Percentiles rank a stretch among this genome's conserved stretches.
These are phyloP conservation scores for Autographa gamma DNA, from an alignment of 2,888 invertebrate species.

Conservation along the genomic window DNA sequence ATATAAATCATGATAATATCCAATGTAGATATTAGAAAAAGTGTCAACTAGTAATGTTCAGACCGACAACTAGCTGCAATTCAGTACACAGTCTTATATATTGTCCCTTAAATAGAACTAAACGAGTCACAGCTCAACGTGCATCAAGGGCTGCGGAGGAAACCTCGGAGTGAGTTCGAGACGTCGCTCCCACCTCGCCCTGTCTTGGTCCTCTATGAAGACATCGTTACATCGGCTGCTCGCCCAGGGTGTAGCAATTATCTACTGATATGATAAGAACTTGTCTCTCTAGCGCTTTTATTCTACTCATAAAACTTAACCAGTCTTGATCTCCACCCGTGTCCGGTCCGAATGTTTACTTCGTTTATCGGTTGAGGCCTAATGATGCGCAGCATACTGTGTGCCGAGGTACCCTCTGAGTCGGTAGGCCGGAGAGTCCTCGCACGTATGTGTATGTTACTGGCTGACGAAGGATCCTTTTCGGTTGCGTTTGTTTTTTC, in stretches of 20 bases:
- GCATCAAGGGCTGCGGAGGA: conserved; percentile 49
- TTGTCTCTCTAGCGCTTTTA: conserved; percentile 73
- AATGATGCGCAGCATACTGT: conserved; percentile 74
- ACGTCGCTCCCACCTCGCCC: conserved; percentile 59
- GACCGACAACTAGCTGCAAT: conserved; percentile 65
- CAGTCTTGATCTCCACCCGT: conserved; percentile 82
- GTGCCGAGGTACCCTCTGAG: conserved; percentile 93
- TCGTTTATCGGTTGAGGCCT: conserved; percentile 81
- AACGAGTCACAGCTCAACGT: conserved; percentile 75
- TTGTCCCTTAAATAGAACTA: conserved; percentile 72
- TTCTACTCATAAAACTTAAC: conserved; percentile 78
- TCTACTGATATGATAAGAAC: conserved; percentile 85
- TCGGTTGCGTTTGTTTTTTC: conserved; percentile 91
- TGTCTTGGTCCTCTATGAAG: conserved; percentile 80
- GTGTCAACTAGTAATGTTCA: conserved; percentile 62
- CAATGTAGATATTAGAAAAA: conserved; percentile 55
- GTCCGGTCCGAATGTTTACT: conserved; percentile 56
- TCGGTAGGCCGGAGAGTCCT: conserved; percentile 94
- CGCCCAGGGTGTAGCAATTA: conserved; percentile 68
- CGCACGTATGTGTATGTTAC: conserved; percentile 94
- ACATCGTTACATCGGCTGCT: conserved; percentile 68
- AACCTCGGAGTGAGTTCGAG: conserved; percentile 35
- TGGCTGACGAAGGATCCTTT: conserved; percentile 93
- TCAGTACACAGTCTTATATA: conserved; percentile 77
- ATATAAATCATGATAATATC: conserved; percentile 61